A percentile compares a stretch with the other conserved stretches of the same genome.
Conservation (phyloP, 2,797 vertebrate species). For the Peromyscus attwateri region DNA sequence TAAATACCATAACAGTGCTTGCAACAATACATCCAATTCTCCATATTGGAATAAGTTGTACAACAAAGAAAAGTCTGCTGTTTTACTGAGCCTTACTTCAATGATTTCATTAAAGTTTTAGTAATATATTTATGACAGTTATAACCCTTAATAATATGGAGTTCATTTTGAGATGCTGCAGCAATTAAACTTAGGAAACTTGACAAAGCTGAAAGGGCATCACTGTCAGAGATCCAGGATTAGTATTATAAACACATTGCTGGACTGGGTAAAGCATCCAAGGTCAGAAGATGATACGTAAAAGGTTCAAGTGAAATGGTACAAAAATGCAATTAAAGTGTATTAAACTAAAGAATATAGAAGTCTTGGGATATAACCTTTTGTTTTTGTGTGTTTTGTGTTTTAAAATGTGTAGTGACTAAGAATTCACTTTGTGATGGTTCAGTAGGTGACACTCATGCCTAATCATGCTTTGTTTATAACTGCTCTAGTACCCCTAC, state of each 20-base stretch:
- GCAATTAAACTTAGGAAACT: not conserved
- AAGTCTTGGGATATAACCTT: not conserved
- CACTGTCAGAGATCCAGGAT: not conserved
- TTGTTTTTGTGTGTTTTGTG: not conserved
- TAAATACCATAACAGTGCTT: not conserved
- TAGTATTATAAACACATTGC: not conserved
- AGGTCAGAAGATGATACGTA: not conserved
- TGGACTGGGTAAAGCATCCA: not conserved
- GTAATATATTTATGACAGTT: not conserved
- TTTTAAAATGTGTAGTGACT: not conserved
- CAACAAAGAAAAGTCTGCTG: not conserved
- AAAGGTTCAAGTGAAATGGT: not conserved
- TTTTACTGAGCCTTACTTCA: not conserved
- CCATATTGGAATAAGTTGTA: not conserved
- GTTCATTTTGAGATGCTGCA: not conserved
- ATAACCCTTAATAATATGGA: not conserved
- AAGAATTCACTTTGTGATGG: not conserved
- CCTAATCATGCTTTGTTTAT: not conserved
- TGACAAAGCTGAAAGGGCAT: not conserved
- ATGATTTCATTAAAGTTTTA: slow-evolving; percentile 7
- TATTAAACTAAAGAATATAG: not conserved
- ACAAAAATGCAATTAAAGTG: not conserved
- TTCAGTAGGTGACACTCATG: not conserved
- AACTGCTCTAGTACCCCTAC: not conserved
- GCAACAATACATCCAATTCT: not conserved